Evolutionary conservation across 2,888 invertebrate genomes (phyloP).

Genomic region (Chrysina gloriosa): DNA sequence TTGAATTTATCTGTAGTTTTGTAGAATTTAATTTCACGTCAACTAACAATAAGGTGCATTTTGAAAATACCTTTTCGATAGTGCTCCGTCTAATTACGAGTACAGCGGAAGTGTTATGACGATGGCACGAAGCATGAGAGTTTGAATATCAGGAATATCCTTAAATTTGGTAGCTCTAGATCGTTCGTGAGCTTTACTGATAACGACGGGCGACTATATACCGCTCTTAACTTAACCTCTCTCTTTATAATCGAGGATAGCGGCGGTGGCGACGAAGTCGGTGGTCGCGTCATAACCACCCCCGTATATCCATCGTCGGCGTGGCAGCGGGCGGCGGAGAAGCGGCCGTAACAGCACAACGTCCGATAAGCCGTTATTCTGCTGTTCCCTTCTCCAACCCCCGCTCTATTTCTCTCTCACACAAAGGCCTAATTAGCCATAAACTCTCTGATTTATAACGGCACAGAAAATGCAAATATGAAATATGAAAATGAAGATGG

Average conservation of each 20-base stretch:
- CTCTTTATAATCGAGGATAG: constrained; percentile 20
- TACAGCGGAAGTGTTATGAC: no score
- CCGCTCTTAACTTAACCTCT: constrained; percentile 21
- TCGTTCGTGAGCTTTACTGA: constrained; percentile 10
- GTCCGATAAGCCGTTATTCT: constrained; percentile 67
- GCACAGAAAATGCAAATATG: constrained; percentile 72
- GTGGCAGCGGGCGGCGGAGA: constrained; percentile 19
- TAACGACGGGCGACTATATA: constrained; percentile 1
- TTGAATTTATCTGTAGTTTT: no score
- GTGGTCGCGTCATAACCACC: constrained; percentile 49
- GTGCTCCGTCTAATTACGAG: no score
- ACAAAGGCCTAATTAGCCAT: constrained; percentile 73
- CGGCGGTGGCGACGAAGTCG: constrained; percentile 30
- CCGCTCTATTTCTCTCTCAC: constrained; percentile 54
- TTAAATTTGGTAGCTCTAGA: constrained; percentile 11
- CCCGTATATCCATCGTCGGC: constrained; percentile 33
- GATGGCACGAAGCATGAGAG: background rate
- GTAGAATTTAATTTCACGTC: no score
- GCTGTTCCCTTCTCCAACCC: constrained; percentile 46
- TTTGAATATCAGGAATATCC: background rate
- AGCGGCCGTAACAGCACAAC: constrained; percentile 49
- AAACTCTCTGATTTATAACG: constrained; percentile 74
- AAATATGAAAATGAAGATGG: constrained; percentile 72
- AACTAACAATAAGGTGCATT: no score
- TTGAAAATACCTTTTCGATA: no score